Evolutionary conservation across 2,797 vertebrate genomes (phyloP).

Genomic region (Orestias chungarensis): DNA sequence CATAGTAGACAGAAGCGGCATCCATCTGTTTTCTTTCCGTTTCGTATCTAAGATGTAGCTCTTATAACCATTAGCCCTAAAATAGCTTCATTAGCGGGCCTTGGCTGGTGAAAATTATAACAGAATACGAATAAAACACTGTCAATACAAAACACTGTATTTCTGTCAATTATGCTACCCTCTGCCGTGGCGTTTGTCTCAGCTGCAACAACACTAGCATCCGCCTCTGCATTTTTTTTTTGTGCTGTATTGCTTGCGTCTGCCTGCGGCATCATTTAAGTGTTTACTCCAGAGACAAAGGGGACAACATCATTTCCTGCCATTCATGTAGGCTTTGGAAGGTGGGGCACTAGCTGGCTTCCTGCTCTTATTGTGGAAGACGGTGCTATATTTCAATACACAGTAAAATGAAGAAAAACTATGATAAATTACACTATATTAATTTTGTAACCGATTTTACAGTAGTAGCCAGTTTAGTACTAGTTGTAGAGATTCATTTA

Average conservation of each 20-base stretch:
- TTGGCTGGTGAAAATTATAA: slow-evolving; percentile 4
- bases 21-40: slow-evolving; percentile 4
- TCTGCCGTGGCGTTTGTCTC: background rate
- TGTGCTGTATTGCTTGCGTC: background rate
- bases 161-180: slow-evolving; percentile 2
- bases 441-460: background rate
- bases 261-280: background rate
- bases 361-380: background rate
- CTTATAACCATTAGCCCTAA: background rate
- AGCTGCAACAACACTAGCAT: slow-evolving; percentile 5
- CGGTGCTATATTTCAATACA: background rate
- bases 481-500: background rate
- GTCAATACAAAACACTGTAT: background rate
- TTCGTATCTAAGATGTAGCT: background rate
- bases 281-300: slow-evolving; percentile 11
- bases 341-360: background rate
- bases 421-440: background rate
- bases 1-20: background rate
- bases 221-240: slow-evolving; percentile 5
- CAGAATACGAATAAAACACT: slow-evolving; percentile 3
- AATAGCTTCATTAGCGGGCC: slow-evolving; percentile 1
- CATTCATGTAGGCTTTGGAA: slow-evolving; percentile 1
- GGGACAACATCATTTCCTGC: background rate
- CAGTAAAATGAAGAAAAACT: background rate
- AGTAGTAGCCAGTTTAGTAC: too few species aligned